A percentile compares a stretch with the other conserved stretches of the same genome.
Conservation (phyloP, 2,113 vertebrate genomes). For the Nothocercus julius region DNA sequence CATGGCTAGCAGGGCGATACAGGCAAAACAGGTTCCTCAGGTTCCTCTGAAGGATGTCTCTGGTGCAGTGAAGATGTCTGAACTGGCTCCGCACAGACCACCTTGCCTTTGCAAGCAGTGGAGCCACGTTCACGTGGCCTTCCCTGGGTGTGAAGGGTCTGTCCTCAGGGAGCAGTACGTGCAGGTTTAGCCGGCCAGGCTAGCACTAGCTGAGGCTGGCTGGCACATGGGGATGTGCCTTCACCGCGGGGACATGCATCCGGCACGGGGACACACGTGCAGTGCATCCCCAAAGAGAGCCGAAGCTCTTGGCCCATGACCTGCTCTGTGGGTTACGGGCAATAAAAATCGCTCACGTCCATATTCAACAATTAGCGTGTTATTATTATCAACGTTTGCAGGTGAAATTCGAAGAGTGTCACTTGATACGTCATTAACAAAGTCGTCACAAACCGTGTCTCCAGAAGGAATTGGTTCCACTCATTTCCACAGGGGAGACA, state of each 20-base stretch:
- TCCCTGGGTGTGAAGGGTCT: background rate
- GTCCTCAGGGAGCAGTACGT: rapidly evolving
- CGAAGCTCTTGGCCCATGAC: background rate
- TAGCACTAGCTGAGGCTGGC: background rate
- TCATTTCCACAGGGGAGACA: too few relatives aligned
- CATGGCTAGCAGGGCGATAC: background rate
- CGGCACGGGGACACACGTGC: background rate
- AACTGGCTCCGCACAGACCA: background rate
- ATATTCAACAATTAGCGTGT: too few relatives aligned
- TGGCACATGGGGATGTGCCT: background rate
- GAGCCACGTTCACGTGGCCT: rapidly evolving
- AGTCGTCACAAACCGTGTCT: too few relatives aligned
- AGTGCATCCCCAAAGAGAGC: too few relatives aligned
- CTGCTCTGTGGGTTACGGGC: background rate
- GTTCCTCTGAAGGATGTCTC: background rate
- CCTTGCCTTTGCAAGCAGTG: background rate
- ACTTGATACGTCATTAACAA: too few relatives aligned
- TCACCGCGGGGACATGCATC: too few relatives aligned
- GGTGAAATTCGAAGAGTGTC: too few relatives aligned
- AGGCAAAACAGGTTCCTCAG: background rate
- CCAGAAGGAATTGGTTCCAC: too few relatives aligned
- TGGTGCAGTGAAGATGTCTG: background rate
- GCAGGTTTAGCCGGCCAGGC: background rate
- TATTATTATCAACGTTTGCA: background rate
- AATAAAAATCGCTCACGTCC: too few relatives aligned